These are phyloP conservation scores for Brachionus paranguensis DNA, from an alignment of 1,140 invertebrate genomes.

Conservation along the genomic window DNA sequence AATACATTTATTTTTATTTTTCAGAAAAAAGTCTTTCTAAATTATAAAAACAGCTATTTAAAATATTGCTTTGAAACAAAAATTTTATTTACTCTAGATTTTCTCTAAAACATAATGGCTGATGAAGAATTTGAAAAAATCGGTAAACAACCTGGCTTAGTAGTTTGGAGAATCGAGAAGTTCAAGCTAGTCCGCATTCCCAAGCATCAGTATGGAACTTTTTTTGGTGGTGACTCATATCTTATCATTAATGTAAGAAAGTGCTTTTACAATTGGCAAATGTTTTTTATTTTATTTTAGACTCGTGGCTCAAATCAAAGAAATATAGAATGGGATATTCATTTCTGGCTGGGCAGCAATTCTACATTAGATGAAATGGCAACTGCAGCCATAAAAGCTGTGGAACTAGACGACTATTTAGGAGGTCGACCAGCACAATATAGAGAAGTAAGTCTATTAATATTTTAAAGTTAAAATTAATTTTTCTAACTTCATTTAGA, in stretches of 20 bases:
- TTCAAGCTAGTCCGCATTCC: constrained; percentile 54
- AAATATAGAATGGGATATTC: constrained; percentile 72
- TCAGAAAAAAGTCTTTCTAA: not conserved
- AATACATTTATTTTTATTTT: not conserved
- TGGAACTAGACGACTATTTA: constrained; percentile 75
- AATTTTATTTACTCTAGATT: not conserved
- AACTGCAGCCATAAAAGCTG: constrained; percentile 74
- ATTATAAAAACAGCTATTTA: not conserved
- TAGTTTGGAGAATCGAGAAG: constrained; percentile 57
- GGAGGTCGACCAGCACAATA: constrained; percentile 79
- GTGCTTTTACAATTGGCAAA: not conserved
- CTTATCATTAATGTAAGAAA: constrained; percentile 67
- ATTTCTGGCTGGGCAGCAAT: constrained; percentile 78
- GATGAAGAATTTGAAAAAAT: constrained; percentile 52
- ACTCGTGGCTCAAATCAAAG: constrained; percentile 49
- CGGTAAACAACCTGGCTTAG: constrained; percentile 51
- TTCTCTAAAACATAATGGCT: not conserved
- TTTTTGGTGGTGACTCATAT: constrained; percentile 76
- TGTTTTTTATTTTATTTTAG: constrained; percentile 41
- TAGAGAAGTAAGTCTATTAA: constrained; percentile 62
- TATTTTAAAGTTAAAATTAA: not conserved
- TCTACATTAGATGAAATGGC: constrained; percentile 68
- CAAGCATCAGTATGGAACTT: constrained; percentile 63
- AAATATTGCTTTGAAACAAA: not conserved
- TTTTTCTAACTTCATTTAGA: constrained; percentile 39